These are phyloP conservation scores for Sarcophaga subvicina DNA, from an alignment of 2,888 invertebrate species.

Conservation along the genomic window DNA sequence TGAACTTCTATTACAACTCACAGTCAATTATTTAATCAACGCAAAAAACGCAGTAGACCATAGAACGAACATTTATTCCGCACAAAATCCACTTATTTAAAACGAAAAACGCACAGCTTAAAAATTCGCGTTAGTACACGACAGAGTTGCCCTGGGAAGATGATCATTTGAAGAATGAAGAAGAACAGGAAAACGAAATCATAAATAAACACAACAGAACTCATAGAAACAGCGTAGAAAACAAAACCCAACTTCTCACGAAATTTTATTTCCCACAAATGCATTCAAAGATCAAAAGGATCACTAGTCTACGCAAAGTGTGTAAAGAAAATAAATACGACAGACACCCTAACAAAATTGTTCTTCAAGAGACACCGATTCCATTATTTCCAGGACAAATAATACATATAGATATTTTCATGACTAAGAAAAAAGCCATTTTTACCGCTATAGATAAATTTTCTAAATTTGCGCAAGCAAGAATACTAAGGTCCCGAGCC, in stretches of 20 bases:
- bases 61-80: no score
- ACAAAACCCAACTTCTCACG: background rate
- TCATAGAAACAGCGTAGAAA: no score
- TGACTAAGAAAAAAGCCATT: constrained; percentile 36
- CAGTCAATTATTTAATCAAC: no score
- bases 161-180: no score
- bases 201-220: no score
- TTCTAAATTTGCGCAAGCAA: constrained; percentile 35
- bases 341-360: background rate
- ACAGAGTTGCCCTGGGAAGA: background rate
- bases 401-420: constrained; percentile 34
- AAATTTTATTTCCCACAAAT: constrained; percentile 48
- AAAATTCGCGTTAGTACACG: background rate
- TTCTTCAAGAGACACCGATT: constrained; percentile 3
- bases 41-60: no score
- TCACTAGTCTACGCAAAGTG: constrained; percentile 28
- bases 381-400: constrained; percentile 33
- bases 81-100: no score
- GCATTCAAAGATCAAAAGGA: constrained; percentile 21
- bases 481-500: constrained; percentile 28
- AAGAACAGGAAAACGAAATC: no score
- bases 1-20: no score
- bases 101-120: no score
- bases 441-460: constrained; percentile 49
- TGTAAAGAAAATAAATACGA: constrained; percentile 36